Conservation (phyloP, 2,113 vertebrate species). For the Ageneiosus marmoratus region DNA sequence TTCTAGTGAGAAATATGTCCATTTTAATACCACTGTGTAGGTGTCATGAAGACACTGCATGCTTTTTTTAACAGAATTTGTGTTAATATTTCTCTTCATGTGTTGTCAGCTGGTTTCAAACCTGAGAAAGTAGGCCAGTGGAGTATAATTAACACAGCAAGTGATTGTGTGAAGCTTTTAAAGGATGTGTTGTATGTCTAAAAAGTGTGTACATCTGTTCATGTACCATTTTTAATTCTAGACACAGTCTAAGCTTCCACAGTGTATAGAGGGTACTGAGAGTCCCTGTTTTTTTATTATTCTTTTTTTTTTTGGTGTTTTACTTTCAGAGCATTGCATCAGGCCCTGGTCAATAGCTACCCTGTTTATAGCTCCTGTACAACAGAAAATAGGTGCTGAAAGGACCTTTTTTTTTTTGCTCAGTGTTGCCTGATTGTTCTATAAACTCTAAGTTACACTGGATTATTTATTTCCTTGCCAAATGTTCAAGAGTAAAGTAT, state of each 20-base stretch:
- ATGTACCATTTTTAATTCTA: not conserved
- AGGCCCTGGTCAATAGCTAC: conserved; percentile 19
- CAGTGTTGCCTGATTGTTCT: not conserved
- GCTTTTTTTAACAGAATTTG: not conserved
- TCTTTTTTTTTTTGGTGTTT: too few relatives aligned
- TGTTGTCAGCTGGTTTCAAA: not conserved
- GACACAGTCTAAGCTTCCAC: not conserved
- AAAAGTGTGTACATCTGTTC: not conserved
- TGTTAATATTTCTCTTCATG: not conserved
- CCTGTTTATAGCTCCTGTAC: conserved; percentile 1
- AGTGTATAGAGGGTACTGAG: not conserved
- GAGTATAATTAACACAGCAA: not conserved
- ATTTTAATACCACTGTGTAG: not conserved
- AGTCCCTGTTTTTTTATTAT: conserved; percentile 10
- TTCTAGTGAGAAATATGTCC: not conserved
- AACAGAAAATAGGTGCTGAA: conserved; percentile 3
- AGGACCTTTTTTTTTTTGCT: not conserved
- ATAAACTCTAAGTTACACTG: not conserved
- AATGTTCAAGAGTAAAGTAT: not conserved
- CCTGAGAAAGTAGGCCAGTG: not conserved
- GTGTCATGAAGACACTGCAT: not conserved
- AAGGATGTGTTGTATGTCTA: not conserved
- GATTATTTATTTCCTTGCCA: not conserved
- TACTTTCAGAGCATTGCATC: conserved; percentile 46
- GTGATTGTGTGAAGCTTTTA: not conserved